Evolutionary conservation across 2,113 vertebrate genomes (phyloP).

Genomic region (Charina bottae): DNA sequence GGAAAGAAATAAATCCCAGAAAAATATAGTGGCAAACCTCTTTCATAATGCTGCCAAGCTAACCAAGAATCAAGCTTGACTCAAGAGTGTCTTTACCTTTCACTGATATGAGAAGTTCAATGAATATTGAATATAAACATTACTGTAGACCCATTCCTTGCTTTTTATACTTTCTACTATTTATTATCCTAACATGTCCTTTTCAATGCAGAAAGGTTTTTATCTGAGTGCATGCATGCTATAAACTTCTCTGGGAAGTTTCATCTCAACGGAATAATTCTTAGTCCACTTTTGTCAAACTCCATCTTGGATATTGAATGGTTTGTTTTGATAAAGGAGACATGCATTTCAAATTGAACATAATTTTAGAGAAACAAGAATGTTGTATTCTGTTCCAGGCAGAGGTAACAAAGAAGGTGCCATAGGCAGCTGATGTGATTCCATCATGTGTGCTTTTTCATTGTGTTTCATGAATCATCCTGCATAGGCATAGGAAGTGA

Average conservation of each 20-base stretch:
- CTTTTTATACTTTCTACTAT: neutral
- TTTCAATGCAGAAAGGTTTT: neutral
- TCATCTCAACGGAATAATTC: neutral
- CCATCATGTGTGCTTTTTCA: neutral
- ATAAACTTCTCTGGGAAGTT: neutral
- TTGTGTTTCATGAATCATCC: neutral
- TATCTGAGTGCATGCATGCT: neutral
- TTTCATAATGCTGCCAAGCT: neutral
- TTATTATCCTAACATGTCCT: neutral
- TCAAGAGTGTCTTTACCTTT: neutral
- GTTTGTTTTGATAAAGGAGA: neutral
- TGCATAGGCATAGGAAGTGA: neutral
- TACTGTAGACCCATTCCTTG: neutral
- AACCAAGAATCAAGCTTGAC: neutral
- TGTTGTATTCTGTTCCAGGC: neutral
- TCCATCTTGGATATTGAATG: neutral
- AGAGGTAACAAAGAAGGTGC: neutral
- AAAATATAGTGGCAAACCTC: neutral
- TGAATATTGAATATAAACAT: neutral
- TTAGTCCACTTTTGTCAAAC: neutral
- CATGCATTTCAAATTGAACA: neutral
- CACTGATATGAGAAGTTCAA: neutral
- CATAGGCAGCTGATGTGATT: neutral
- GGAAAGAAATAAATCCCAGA: neutral
- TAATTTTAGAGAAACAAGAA: neutral